Percentiles rank a stretch among this genome's conserved stretches.
Evolutionary conservation across 2,113 vertebrate species (phyloP).

Genomic region (Falcunculus frontatus): DNA sequence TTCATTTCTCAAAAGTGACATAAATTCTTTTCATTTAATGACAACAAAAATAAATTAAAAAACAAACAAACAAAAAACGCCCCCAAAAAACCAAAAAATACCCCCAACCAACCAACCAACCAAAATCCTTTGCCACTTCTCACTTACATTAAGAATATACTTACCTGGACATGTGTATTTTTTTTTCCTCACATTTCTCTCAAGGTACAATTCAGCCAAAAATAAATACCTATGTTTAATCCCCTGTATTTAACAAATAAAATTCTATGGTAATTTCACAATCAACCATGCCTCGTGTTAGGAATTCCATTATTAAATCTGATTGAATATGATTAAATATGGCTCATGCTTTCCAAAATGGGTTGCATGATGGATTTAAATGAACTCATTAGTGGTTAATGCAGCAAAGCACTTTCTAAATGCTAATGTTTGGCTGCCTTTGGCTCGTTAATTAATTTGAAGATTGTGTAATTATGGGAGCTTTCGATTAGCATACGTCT

Average conservation of each 20-base stretch:
- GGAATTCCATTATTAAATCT: slow-evolving; percentile 74
- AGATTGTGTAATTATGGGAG: slow-evolving; percentile 77
- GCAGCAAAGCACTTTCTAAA: slow-evolving; percentile 76
- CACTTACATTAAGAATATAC: neutral
- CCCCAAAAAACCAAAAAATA: neutral
- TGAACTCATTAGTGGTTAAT: slow-evolving; percentile 80
- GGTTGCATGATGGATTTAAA: slow-evolving; percentile 72
- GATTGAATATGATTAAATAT: slow-evolving; percentile 80
- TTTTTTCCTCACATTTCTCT: neutral
- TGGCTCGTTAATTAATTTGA: slow-evolving; percentile 82
- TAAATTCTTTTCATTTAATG: neutral
- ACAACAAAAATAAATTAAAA: neutral
- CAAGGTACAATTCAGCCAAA: slow-evolving; percentile 12
- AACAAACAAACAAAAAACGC: neutral
- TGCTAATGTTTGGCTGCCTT: slow-evolving; percentile 81
- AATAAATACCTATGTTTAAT: neutral
- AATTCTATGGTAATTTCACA: slow-evolving; percentile 73
- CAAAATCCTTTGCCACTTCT: neutral
- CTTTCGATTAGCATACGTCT: slow-evolving; percentile 72
- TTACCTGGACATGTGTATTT: neutral
- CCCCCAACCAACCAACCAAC: neutral
- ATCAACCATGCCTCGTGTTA: slow-evolving; percentile 68
- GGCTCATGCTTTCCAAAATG: slow-evolving; percentile 66
- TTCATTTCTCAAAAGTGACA: neutral
- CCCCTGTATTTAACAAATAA: slow-evolving; percentile 63